These are phyloP conservation scores for Pachliopta kotzebuea DNA, from an alignment of 2,888 invertebrate species.

Conservation along the genomic window DNA sequence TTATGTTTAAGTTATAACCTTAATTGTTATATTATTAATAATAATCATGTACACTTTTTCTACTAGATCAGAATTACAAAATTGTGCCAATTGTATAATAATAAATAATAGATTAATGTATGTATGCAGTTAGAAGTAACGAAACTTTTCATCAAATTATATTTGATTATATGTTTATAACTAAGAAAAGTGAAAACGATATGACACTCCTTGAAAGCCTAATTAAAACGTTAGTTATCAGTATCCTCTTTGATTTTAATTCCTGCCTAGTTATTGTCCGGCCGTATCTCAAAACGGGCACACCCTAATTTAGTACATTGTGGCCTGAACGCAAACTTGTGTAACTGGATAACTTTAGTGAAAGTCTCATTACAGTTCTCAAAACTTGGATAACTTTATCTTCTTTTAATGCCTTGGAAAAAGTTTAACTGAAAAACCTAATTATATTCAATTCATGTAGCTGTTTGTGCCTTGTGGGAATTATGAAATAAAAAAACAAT, in stretches of 20 bases:
- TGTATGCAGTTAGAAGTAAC: too few relatives aligned
- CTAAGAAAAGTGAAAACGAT: neutral
- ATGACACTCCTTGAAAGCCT: conserved; percentile 13
- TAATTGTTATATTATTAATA: too few relatives aligned
- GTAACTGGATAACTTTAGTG: conserved; percentile 26
- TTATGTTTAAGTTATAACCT: too few relatives aligned
- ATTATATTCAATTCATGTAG: conserved; percentile 22
- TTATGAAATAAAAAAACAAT: neutral
- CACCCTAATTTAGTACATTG: conserved; percentile 23
- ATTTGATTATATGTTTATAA: too few relatives aligned
- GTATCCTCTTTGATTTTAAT: conserved; percentile 22
- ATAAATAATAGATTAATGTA: too few relatives aligned
- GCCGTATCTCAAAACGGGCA: conserved; percentile 27
- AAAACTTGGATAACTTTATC: conserved; percentile 26
- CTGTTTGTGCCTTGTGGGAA: conserved; percentile 2
- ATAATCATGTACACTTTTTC: too few relatives aligned
- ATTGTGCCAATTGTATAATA: too few relatives aligned
- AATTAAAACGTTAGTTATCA: conserved; percentile 19
- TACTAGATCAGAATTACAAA: too few relatives aligned
- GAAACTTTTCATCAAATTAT: too few relatives aligned
- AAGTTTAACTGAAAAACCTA: conserved; percentile 20
- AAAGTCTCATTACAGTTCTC: conserved; percentile 27
- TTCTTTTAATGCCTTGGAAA: conserved; percentile 22
- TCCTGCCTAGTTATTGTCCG: conserved; percentile 15
- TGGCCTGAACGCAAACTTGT: conserved; percentile 21